Evolutionary conservation across 2,797 vertebrate species (phyloP).

Genomic region (Chloroceryle amazona): DNA sequence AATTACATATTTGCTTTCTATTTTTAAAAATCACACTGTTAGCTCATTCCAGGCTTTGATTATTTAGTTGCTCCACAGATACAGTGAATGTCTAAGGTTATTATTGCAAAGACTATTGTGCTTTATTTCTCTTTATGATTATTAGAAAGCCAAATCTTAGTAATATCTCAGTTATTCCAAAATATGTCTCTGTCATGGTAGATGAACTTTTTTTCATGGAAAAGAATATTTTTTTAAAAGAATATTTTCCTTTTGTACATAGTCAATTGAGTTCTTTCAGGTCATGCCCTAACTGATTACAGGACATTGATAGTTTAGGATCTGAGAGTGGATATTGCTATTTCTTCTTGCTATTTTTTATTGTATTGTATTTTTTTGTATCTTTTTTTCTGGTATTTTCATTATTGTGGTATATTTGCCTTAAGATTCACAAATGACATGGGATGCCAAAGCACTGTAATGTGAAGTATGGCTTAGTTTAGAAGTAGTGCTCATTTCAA

Average conservation of each 20-base stretch:
- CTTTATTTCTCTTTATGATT: background rate
- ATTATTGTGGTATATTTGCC: background rate
- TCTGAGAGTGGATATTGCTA: background rate
- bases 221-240: background rate
- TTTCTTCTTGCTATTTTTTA: background rate
- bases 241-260: background rate
- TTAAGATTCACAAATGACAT: background rate
- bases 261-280: background rate
- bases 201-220: background rate
- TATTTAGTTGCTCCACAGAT: background rate
- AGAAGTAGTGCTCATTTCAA: background rate
- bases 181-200: background rate
- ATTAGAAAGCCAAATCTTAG: background rate
- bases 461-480: background rate
- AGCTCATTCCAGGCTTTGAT: background rate
- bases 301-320: background rate
- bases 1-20: background rate
- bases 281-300: background rate
- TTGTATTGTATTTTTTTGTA: too few relatives aligned
- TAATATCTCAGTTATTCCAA: background rate
- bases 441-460: background rate
- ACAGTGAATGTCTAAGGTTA: background rate
- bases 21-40: background rate
- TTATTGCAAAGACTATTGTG: background rate
- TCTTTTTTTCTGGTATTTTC: background rate